Base-by-base conservation (phyloP, 1,140 invertebrate species). In the Leptopilina boulardi region DNA sequence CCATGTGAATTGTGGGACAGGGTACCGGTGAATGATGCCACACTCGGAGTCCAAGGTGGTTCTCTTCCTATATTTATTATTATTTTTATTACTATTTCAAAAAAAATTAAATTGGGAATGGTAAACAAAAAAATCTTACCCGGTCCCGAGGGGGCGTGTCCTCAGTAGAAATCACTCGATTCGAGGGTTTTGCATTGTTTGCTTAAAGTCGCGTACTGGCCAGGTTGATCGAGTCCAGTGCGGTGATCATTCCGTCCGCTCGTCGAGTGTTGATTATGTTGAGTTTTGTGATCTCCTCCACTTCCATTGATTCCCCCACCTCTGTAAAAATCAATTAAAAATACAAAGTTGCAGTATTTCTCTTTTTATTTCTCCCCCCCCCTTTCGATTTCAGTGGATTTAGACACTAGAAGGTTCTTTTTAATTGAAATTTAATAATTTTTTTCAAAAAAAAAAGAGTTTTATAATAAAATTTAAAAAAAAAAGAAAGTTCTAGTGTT, bases 151-250 rank as follows among this genome's bases (percentile, higher is more conserved):
- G 91, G 90, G 91, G 91, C 91, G 90, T 91, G 89, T 86, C 91
- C 95, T 97, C 96, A 98, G 95, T 98, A 98, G 91, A 97, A 98
- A 92, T 98, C 96, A 86, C 94, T 96, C 66, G 96, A 96, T 92
- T 97, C 97, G n/a, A 97, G 92, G 76, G 97, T 98, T 91, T 98
- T 98, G 94, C 97, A 98, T 91, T 97, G 96, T 92, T 97, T 97
- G 94, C 96, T 97, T 89, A 98, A 92, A 92, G 97, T 96, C 90
- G 95, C 95, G 93, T 96, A 96, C 93, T 96, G 96, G 91, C 95
- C 94, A 93, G 90, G 90, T 90, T 91, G 87, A 88, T 91, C 89
- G 89, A 87, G 89, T 81, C 90, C 89, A 90, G 89, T 85, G 87
- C 91, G 89, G 87, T 91, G 89, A 81, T 91, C 91, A 90, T 87